Base-by-base conservation (phyloP, 92 coral and sea anemone genomes). In the Galaxea fascicularis region DNA sequence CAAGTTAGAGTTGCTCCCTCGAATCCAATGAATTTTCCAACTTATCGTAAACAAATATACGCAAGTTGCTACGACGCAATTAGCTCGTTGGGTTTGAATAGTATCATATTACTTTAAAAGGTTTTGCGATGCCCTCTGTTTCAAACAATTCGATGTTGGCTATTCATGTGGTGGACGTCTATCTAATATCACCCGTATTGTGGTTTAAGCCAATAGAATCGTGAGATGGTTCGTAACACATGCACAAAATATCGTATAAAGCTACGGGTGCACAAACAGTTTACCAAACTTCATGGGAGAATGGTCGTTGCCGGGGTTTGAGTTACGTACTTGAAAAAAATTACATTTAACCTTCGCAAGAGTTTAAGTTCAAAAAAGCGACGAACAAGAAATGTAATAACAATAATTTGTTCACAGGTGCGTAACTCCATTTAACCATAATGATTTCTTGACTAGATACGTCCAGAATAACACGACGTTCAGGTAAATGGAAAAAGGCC, bases 101-200 rank as follows among this genome's bases (percentile, higher is more conserved):
- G 51, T 29, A 13, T 31, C 21, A 47, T 13, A 27, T 57, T 57
- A 31, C 21, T 16, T 14, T 10, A 4, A 17, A 30, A 30, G 7
- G 30, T 4, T 59, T 59, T 49, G 13, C 59, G 59, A 6, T 35
- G 41, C 6, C 41, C 41, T 35, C 15, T 45, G 4, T 16, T 41
- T 26, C 51, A 49, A 53, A 66, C 84, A 51, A 67, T 49, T 76
- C 26, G 74, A 79, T 67, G 84, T 79, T 67, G 84, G 75, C 84
- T 79, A 49, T 79, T 12, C 17, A 26, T n/a, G 49, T n/a, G 44
- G 13, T 47, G 12, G 64, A 18, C 31, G 13, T 79, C 84, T 24
- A 20, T 25, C 8, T 51, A 46, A 77, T 77, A 63, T 45, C 62
- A 26, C 3, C 17, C 26, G 26, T 27, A 66, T 79, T 79, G 84